Conservation (phyloP, 2,888 invertebrate genomes). For the Bursaphelenchus okinawaensis region DNA sequence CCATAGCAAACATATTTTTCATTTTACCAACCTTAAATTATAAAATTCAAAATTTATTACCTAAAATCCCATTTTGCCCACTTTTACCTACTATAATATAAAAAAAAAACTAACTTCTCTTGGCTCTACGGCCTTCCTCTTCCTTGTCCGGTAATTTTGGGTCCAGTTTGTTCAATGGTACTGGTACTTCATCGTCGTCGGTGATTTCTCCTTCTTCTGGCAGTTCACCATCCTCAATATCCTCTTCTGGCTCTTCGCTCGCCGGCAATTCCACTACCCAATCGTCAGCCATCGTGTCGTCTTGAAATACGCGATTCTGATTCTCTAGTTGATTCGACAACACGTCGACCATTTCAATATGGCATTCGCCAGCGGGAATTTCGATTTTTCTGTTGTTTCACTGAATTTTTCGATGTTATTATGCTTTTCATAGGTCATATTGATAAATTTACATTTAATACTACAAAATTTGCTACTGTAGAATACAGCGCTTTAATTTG, state of each 20-base stretch:
- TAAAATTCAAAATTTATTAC: not conserved
- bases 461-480: no score
- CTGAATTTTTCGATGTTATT: no score
- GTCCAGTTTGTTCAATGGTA: not conserved
- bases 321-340: constrained; percentile 1
- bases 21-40: not conserved
- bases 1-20: no score
- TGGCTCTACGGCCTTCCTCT: not conserved
- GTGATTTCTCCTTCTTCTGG: constrained; percentile 54
- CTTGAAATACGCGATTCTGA: not conserved
- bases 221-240: constrained; percentile 54
- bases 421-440: no score
- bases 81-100: not conserved
- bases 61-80: no score
- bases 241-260: constrained; percentile 37
- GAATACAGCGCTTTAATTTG: no score
- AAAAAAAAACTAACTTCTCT: not conserved
- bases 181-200: constrained; percentile 46
- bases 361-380: constrained; percentile 1
- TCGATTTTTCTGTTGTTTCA: no score
- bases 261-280: not conserved
- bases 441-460: no score
- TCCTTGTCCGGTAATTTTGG: not conserved
- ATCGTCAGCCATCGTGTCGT: constrained; percentile 1
- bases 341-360: constrained; percentile 9